Conservation (phyloP, 2,888 invertebrate genomes). For the Lasius fuliginosus region DNA sequence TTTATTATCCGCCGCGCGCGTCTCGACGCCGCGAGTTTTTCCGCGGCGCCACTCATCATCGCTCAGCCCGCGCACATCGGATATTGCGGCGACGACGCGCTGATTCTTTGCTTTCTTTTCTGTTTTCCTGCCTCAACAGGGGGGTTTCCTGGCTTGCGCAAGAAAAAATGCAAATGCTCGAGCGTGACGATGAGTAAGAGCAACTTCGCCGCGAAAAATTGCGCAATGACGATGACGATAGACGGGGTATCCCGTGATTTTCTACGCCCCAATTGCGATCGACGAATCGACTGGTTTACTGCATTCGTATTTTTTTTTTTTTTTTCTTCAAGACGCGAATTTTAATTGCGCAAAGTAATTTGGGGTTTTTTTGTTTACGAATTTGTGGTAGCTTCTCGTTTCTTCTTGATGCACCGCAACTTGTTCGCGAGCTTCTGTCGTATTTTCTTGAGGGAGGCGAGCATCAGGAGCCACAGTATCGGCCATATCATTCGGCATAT, state of each 20-base stretch:
- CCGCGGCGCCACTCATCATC: slow-evolving; percentile 39
- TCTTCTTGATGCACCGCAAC: slow-evolving; percentile 25
- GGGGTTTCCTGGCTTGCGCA: slow-evolving; percentile 35
- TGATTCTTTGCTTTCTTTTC: neutral
- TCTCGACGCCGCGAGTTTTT: slow-evolving; percentile 31
- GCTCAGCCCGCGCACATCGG: slow-evolving; percentile 41
- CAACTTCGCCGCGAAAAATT: neutral
- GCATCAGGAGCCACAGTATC: slow-evolving; percentile 76
- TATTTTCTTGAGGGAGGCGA: slow-evolving; percentile 59
- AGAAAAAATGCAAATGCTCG: slow-evolving; percentile 33
- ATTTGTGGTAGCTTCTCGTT: neutral
- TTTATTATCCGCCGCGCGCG: slow-evolving; percentile 43
- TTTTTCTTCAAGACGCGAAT: neutral
- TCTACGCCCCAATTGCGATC: neutral
- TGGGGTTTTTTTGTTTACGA: neutral
- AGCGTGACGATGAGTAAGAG: slow-evolving; percentile 6
- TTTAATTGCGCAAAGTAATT: neutral
- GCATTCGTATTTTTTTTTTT: neutral
- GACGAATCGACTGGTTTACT: neutral
- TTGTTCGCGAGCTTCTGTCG: slow-evolving; percentile 9
- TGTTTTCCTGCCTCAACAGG: slow-evolving; percentile 12
- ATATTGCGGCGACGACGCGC: slow-evolving; percentile 31
- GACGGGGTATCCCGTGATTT: neutral
- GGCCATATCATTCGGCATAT: slow-evolving; percentile 77
- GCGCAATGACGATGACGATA: slow-evolving; percentile 1